phyloP scores from a whole-genome alignment of 2,113 vertebrate genomes.

The Pleuronectes platessa region DNA sequence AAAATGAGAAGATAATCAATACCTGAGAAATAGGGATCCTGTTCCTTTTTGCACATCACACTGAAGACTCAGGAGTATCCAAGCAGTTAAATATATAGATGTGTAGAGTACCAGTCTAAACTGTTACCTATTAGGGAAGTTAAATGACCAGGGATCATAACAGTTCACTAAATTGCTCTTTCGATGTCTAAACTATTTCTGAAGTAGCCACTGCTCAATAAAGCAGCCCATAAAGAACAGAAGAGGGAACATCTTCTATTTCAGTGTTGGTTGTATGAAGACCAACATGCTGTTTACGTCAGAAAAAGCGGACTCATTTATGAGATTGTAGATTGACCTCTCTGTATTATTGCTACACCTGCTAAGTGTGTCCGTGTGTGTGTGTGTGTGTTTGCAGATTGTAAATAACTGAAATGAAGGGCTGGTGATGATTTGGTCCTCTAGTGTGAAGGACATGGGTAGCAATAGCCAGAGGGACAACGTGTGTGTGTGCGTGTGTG shows the following conservation, averaged over 20 bases:
- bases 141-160: slow-evolving; percentile 41
- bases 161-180: slow-evolving; percentile 47
- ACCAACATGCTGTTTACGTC: not conserved
- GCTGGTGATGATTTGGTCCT: slow-evolving; percentile 50
- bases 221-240: slow-evolving; percentile 46
- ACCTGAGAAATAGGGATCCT: slow-evolving; percentile 22
- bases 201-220: slow-evolving; percentile 44
- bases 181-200: slow-evolving; percentile 44
- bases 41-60: slow-evolving; percentile 21
- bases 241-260: slow-evolving; percentile 23
- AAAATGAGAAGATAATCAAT: slow-evolving; percentile 60
- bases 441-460: slow-evolving; percentile 53
- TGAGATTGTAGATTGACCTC: too few relatives aligned
- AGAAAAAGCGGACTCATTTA: too few relatives aligned
- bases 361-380: slow-evolving; percentile 21
- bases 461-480: slow-evolving; percentile 20
- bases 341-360: too few relatives aligned
- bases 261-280: not conserved
- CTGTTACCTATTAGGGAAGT: slow-evolving; percentile 4
- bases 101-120: not conserved
- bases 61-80: not conserved
- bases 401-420: slow-evolving; percentile 48
- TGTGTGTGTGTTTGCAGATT: slow-evolving; percentile 20
- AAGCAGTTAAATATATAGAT: not conserved
- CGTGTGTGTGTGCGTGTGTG: not conserved